Evolutionary conservation across 2,888 invertebrate species (phyloP), one percentile per base, ranked within the genome.

Genomic region (Tyria jacobaeae): DNA sequence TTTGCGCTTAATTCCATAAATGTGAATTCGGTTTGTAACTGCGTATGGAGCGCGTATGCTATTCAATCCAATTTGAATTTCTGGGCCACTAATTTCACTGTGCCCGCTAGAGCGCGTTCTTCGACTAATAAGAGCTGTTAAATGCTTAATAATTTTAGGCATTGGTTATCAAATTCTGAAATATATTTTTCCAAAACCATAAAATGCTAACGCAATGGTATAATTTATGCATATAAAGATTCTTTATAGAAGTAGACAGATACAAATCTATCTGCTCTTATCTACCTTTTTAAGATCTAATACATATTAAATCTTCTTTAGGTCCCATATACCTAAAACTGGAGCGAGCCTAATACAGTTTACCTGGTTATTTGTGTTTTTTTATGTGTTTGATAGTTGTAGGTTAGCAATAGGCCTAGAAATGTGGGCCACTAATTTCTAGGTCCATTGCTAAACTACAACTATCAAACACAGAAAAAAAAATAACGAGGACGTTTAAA

Each of bases 1-100:
- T 21, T 27, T 49, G 15, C 48, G 15, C 15, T 27, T 27, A 15
- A 27, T 27, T 49, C 27, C n/a, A 15, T 49, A 49, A 49, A 25
- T n/a, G 48, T 15, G 15, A 2, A 6, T 24, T 6, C 2, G 35
- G 10, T 14, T 34, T 44, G 17, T 47, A 35, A 21, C 21, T n/a
- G 3, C 27, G 27, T 27, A 53, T 34, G 47, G 47, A 31, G 17
- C 48, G 27, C 25, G 47, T 37, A 35, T 48, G 47, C 37, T 25
- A 59, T 59, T 53, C 47, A 53, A 37, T 59, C 21, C 47, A 17
- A 59, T 59, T 48, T 37, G 47, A 52, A 59, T 59, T 59, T 53
- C 47, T 53, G 53, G 34, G 48, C 48, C 53, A 53, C 59, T 48
- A 59, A 59, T 59, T 59, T 53, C 48, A 27, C 37, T 59, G 47